Evolutionary conservation across 2,113 vertebrate genomes (phyloP), one percentile per base, ranked within the genome.

Genomic region (Leiothrix lutea): DNA sequence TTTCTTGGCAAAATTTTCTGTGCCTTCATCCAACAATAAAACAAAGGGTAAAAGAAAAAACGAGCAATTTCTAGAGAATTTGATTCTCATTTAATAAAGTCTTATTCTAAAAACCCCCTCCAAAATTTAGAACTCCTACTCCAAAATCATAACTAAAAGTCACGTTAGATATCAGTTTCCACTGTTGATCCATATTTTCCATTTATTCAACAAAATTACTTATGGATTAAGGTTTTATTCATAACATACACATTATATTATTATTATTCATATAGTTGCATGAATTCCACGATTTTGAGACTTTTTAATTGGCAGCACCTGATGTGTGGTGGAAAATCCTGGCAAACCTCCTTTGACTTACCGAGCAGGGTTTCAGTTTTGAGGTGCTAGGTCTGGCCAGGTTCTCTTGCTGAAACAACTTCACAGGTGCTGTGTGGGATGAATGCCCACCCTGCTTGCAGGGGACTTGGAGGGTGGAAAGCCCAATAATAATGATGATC

Each of bases 11-110:
- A 90, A 95, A 95, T 80, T 88, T 85, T 28, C 51, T 90, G 47
- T 92, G 86, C 38, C 45, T 95, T 90, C 58, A 16, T 77, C 71
- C 75, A 93, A 70, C 70, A 93, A 65, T 73, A 86, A 95, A 95
- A 90, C 44, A 97, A 72, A 86, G 42, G n/a, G 69, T 91, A 81
- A 95, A 94, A 91, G 84, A 81, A 97, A 96, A 95, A 96, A 90
- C 60, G 84, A 94, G 38, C 86, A 66, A 72, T 77, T 97, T 94
- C 51, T 71, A 85, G 64, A 96, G 75, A 93, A 92, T 94, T 92
- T 93, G 86, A 54, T 96, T 95, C 79, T 96, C 86, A 95, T 80
- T 93, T 92, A 62, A 93, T 77, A 83, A 90, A 70, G 24, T 92
- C 71, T 84, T 74, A 91, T 82, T 83, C 83, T 94, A 29, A 48